Percentiles rank a stretch among this genome's conserved stretches.
phyloP scores from a whole-genome alignment of 2,888 invertebrate species.

The Spisula subtruncata region DNA sequence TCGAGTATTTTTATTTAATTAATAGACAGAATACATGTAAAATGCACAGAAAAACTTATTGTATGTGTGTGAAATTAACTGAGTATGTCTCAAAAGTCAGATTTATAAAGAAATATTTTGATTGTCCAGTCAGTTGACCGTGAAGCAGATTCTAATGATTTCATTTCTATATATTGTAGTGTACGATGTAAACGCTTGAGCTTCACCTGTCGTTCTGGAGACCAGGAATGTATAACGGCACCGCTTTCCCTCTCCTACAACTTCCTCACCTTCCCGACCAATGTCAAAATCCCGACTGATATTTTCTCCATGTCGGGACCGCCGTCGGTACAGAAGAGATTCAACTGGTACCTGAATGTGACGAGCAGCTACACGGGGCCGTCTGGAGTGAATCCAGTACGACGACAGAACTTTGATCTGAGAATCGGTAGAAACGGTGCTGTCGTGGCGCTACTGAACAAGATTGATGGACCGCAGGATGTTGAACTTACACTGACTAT shows the following conservation, averaged over 20 bases:
- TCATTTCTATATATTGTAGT: constrained; percentile 75
- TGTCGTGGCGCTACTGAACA: constrained; percentile 92
- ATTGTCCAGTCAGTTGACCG: neutral
- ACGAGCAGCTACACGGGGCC: constrained; percentile 89
- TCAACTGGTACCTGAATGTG: constrained; percentile 93
- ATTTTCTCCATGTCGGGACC: constrained; percentile 97
- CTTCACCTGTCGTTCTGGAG: constrained; percentile 92
- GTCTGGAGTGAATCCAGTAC: constrained; percentile 82
- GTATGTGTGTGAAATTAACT: neutral
- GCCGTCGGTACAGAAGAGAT: constrained; percentile 91
- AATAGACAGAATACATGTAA: neutral
- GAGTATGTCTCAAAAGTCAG: neutral
- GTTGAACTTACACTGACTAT: constrained; percentile 95
- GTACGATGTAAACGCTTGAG: constrained; percentile 93
- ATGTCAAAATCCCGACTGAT: constrained; percentile 89
- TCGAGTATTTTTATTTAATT: neutral
- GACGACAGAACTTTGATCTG: constrained; percentile 87
- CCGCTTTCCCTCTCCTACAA: constrained; percentile 97
- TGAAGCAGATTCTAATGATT: constrained; percentile 57
- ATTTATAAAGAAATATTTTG: neutral
- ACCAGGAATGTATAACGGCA: constrained; percentile 92
- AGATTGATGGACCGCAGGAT: constrained; percentile 96
- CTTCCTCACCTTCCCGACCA: constrained; percentile 96
- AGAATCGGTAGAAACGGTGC: constrained; percentile 88
- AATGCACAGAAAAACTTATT: no score